Evolutionary conservation across 2,113 vertebrate genomes (phyloP).

Genomic region (Brienomyrus longianalis): DNA sequence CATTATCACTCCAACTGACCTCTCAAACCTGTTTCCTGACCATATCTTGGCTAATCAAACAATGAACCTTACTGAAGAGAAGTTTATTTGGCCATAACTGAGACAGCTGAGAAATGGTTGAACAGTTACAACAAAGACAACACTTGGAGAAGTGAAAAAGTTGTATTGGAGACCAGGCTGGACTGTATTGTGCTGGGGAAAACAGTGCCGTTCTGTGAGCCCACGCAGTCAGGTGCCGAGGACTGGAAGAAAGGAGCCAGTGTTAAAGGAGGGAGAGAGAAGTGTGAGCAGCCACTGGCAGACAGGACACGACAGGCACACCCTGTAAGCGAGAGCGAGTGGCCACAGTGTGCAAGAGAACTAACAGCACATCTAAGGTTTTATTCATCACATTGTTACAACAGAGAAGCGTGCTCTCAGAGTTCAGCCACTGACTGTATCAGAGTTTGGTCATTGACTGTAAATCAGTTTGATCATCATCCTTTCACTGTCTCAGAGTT

Average conservation of each 20-base stretch:
- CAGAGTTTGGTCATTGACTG: too few species aligned
- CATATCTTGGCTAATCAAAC: neutral
- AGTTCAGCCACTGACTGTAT: neutral
- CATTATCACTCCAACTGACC: neutral
- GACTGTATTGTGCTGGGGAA: neutral
- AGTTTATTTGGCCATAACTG: neutral
- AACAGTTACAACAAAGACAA: neutral
- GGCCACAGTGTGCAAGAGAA: neutral
- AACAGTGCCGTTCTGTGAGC: slow-evolving; percentile 1
- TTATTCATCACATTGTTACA: neutral
- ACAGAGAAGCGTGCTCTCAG: neutral
- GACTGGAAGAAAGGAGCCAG: neutral
- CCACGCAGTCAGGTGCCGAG: slow-evolving; percentile 1
- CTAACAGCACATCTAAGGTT: neutral
- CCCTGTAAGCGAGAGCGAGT: neutral
- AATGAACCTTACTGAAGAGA: neutral
- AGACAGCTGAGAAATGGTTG: neutral
- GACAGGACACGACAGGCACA: neutral
- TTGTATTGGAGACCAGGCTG: neutral
- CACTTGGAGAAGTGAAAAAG: neutral
- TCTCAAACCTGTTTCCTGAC: neutral
- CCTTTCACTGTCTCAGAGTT: neutral
- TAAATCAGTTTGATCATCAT: neutral
- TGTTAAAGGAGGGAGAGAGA: slow-evolving; percentile 1
- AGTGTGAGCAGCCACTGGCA: neutral